Evolutionary conservation across 2,113 vertebrate genomes (phyloP).

Genomic region (Bathybates hornii): DNA sequence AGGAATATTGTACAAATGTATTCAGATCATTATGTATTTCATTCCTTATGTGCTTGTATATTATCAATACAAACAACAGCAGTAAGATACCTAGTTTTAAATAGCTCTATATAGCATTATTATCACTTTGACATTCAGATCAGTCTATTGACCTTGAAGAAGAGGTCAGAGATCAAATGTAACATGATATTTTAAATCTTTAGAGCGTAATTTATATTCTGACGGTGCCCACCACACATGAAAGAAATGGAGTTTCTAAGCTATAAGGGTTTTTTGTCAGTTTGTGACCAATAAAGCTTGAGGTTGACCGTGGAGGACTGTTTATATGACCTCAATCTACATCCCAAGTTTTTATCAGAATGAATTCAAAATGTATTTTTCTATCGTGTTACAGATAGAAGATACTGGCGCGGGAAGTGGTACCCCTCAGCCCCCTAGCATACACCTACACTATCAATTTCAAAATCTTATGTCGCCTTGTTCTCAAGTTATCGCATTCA

Average conservation of each 20-base stretch:
- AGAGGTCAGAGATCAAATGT: background rate
- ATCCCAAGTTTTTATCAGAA: background rate
- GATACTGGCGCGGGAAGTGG: background rate
- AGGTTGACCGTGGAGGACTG: background rate
- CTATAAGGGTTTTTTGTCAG: background rate
- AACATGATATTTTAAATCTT: background rate
- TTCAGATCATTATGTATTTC: background rate
- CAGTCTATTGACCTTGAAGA: background rate
- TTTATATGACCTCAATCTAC: background rate
- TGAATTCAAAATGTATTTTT: background rate
- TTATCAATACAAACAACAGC: background rate
- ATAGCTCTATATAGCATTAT: background rate
- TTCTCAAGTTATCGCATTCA: background rate
- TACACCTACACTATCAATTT: background rate
- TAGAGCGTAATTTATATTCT: background rate
- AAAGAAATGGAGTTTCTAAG: background rate
- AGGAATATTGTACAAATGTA: background rate
- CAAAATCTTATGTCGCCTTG: background rate
- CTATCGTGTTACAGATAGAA: background rate
- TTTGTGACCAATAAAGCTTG: background rate
- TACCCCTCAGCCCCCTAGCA: background rate
- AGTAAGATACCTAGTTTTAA: background rate
- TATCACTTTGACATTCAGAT: background rate
- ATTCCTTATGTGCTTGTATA: rapidly evolving
- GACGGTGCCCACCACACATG: background rate